Percentiles rank a stretch among this genome's conserved stretches.
Conservation (phyloP, 2,113 vertebrate species). For the Ancistrus triradiatus region DNA sequence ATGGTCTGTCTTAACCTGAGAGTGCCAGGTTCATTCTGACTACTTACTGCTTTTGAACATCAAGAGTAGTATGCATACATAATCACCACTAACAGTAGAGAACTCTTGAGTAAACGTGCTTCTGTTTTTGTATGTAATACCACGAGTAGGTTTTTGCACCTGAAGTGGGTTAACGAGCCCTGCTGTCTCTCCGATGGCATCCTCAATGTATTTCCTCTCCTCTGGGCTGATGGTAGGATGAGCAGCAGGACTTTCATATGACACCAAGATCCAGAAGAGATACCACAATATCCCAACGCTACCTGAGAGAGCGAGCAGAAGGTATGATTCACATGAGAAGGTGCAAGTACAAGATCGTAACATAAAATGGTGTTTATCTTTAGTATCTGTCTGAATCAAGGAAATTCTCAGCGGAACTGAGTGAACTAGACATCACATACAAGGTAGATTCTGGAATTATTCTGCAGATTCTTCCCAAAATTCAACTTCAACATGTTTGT, state of each 20-base stretch:
- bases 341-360: not conserved
- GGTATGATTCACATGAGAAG: no score
- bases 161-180: conserved; percentile 74
- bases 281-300: conserved; percentile 97
- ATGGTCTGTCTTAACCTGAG: no score
- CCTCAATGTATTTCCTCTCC: conserved; percentile 97
- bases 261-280: conserved; percentile 96
- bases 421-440: no score
- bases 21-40: no score
- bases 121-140: not conserved
- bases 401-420: no score
- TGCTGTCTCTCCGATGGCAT: conserved; percentile 92
- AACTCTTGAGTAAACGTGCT: not conserved
- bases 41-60: no score
- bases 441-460: not conserved
- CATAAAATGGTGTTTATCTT: no score
- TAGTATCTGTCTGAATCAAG: no score
- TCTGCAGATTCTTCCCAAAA: not conserved
- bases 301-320: conserved; percentile 63
- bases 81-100: no score
- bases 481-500: no score
- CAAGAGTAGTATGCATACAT: no score
- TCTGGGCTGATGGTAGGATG: conserved; percentile 95
- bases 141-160: conserved; percentile 39
- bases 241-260: conserved; percentile 92